Percentiles rank a stretch among this genome's conserved stretches.
phyloP scores from a whole-genome alignment of 2,888 invertebrate species.

The Macrophya annulata region DNA sequence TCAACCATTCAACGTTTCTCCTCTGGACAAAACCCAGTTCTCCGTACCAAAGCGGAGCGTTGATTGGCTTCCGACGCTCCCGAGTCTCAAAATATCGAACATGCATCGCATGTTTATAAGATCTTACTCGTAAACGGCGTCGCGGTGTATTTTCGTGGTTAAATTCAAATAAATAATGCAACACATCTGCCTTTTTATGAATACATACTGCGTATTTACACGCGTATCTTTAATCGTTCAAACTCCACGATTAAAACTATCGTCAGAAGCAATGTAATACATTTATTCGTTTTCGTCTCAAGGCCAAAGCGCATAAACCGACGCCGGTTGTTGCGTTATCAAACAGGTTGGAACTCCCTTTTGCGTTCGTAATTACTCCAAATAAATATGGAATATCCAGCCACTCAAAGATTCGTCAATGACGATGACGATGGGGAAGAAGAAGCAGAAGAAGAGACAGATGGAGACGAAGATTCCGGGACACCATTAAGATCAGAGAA shows the following conservation, averaged over 20 bases:
- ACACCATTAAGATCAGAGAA: slow-evolving; percentile 3
- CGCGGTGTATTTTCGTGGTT: not conserved
- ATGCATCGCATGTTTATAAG: not conserved
- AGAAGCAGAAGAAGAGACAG: not conserved
- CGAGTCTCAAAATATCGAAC: not conserved
- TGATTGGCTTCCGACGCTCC: not conserved
- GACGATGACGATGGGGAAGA: slow-evolving; percentile 28
- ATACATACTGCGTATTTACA: not conserved
- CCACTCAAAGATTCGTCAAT: slow-evolving; percentile 37
- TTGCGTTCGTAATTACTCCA: not conserved
- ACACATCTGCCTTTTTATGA: not conserved
- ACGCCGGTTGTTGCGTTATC: not conserved
- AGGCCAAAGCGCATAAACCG: slow-evolving; percentile 6
- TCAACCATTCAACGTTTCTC: not conserved
- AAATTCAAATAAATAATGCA: not conserved
- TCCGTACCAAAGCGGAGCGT: not conserved
- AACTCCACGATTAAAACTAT: not conserved
- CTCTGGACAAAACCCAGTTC: not conserved
- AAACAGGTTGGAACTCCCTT: not conserved
- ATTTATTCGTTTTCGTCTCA: not conserved
- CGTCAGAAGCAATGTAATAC: not conserved
- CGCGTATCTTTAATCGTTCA: not conserved
- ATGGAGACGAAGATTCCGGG: not conserved
- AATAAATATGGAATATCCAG: slow-evolving; percentile 43
- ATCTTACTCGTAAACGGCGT: not conserved